These are phyloP conservation scores for Eutolmus rufibarbis DNA, from an alignment of 2,888 invertebrate species.

Conservation along the genomic window DNA sequence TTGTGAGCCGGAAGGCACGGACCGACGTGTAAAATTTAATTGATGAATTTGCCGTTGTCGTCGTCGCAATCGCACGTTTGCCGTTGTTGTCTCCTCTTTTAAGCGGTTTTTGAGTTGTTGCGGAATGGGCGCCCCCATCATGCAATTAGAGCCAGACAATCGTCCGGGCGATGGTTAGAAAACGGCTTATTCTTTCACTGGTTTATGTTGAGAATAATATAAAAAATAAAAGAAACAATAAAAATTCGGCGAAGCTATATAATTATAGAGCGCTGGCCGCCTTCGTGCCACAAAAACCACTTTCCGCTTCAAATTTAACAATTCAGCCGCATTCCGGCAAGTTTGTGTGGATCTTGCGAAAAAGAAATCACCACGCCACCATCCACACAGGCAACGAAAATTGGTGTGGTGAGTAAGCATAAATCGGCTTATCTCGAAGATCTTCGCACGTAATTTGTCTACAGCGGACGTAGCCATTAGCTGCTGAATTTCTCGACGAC, in stretches of 20 bases:
- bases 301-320: not conserved
- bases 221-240: not conserved
- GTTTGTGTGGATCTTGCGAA: not conserved
- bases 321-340: not conserved
- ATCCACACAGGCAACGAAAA: not conserved
- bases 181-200: not conserved
- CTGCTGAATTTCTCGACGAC: not conserved
- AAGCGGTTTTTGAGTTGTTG: not conserved
- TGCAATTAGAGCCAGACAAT: not conserved
- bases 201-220: not conserved
- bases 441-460: constrained; percentile 3
- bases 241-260: not conserved
- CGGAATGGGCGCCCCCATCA: not conserved
- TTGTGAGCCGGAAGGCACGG: not conserved
- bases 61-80: not conserved
- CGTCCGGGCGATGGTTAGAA: not conserved
- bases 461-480: constrained; percentile 17
- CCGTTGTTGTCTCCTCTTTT: not conserved
- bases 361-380: not conserved
- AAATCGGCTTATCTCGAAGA: not conserved
- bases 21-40: not conserved
- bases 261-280: not conserved
- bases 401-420: not conserved
- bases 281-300: not conserved
- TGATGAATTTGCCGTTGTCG: not conserved